phyloP scores from a whole-genome alignment of 2,113 vertebrate genomes.

The Protobothrops mucrosquamatus region DNA sequence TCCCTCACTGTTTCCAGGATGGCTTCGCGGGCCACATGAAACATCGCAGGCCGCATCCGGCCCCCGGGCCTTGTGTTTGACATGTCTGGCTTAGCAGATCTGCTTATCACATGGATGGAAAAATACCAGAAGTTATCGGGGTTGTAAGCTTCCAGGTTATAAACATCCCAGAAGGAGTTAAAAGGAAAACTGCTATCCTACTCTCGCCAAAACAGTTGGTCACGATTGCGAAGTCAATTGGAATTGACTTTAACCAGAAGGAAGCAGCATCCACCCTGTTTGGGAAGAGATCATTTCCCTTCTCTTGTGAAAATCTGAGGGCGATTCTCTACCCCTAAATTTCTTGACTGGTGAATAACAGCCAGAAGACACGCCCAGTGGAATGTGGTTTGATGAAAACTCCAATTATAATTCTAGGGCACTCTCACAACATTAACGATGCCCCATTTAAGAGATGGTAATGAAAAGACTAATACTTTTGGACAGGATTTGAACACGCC shows the following conservation, averaged over 20 bases:
- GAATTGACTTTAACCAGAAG: not conserved
- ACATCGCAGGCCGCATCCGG: no score
- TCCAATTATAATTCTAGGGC: not conserved
- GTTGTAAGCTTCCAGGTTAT: not conserved
- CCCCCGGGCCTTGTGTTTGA: no score
- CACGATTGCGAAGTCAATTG: not conserved
- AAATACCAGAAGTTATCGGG: not conserved
- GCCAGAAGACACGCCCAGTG: not conserved
- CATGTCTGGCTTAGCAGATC: not conserved
- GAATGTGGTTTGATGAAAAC: not conserved
- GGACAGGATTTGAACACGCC: conserved; percentile 2
- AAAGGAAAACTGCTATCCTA: not conserved
- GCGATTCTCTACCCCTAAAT: no score
- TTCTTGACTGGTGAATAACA: not conserved
- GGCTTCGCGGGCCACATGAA: no score
- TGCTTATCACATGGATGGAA: not conserved
- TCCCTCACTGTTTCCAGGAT: no score
- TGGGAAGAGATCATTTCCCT: not conserved
- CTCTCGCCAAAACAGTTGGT: not conserved
- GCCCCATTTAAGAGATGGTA: not conserved
- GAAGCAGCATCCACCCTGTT: not conserved
- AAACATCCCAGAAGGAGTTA: not conserved
- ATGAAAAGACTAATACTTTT: conserved; percentile 9
- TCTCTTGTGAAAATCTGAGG: not conserved
- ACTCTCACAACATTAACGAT: not conserved